A percentile compares a stretch with the other conserved stretches of the same genome.
These are phyloP conservation scores for Rhabdornis inornatus DNA, from an alignment of 2,113 vertebrate species.

Conservation along the genomic window DNA sequence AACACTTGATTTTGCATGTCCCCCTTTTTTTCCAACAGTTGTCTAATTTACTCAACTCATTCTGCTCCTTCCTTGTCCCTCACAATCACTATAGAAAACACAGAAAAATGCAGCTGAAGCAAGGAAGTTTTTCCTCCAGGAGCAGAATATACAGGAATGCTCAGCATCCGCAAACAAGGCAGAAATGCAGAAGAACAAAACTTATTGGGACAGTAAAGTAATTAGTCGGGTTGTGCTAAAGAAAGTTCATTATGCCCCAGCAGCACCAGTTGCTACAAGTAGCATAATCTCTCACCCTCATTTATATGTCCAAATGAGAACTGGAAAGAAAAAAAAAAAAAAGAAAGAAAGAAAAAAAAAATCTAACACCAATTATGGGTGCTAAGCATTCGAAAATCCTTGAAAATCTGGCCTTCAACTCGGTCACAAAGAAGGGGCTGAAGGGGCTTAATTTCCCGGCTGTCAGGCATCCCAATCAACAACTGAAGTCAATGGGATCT, in stretches of 20 bases:
- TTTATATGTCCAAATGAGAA: not conserved
- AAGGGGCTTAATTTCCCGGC: slow-evolving; percentile 54
- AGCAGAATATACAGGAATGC: not conserved
- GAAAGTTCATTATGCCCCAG: not conserved
- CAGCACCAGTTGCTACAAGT: not conserved
- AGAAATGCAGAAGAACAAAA: not conserved
- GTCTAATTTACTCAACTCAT: slow-evolving; percentile 64
- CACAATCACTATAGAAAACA: slow-evolving; percentile 39
- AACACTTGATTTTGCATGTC: slow-evolving; percentile 42
- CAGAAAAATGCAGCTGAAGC: slow-evolving; percentile 51
- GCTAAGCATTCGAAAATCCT: slow-evolving; percentile 52
- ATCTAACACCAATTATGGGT: slow-evolving; percentile 36
- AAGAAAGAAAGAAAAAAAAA: not conserved
- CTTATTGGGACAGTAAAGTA: not conserved
- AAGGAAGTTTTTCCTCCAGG: not conserved
- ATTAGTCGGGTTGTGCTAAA: not conserved
- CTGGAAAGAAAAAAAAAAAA: not conserved
- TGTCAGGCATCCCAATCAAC: slow-evolving; percentile 52
- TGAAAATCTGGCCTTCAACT: slow-evolving; percentile 55
- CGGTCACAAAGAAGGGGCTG: slow-evolving; percentile 47
- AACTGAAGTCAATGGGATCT: slow-evolving; percentile 48
- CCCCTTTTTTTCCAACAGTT: slow-evolving; percentile 52
- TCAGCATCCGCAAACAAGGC: not conserved
- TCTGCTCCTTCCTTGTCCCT: not conserved
- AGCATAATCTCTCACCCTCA: not conserved